Percentiles rank a stretch among this genome's conserved stretches.
phyloP scores from a whole-genome alignment of 2,888 invertebrate species.

The Drosophila meridiana region DNA sequence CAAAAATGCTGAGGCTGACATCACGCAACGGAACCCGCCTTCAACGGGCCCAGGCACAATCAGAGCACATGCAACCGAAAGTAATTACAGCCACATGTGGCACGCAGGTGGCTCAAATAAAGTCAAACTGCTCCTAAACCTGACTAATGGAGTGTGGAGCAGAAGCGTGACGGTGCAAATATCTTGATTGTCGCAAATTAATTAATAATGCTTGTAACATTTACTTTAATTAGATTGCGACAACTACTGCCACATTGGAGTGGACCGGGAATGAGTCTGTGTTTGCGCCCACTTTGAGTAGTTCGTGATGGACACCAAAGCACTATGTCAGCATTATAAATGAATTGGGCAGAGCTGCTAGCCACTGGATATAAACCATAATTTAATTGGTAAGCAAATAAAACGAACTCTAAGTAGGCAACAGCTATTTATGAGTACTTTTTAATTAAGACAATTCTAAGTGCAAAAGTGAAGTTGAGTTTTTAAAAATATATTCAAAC shows the following conservation, averaged over 20 bases:
- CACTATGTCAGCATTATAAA: slow-evolving; percentile 26
- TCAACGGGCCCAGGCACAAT: slow-evolving; percentile 38
- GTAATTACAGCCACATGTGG: slow-evolving; percentile 56
- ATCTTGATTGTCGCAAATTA: slow-evolving; percentile 55
- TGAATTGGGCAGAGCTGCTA: slow-evolving; percentile 4
- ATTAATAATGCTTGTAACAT: slow-evolving; percentile 65
- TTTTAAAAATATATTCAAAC: not conserved
- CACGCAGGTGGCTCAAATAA: slow-evolving; percentile 30
- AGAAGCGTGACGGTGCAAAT: slow-evolving; percentile 17
- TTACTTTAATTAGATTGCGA: slow-evolving; percentile 63
- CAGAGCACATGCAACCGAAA: slow-evolving; percentile 48
- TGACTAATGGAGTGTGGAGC: slow-evolving; percentile 42
- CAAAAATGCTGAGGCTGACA: slow-evolving; percentile 14
- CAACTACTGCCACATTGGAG: slow-evolving; percentile 10
- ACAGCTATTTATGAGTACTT: not conserved
- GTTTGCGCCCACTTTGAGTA: not conserved
- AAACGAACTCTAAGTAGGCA: not conserved
- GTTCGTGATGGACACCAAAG: slow-evolving; percentile 1
- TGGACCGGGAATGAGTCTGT: not conserved
- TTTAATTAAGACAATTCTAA: not conserved
- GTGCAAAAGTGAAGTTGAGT: not conserved
- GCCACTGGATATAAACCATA: not conserved
- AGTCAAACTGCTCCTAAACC: slow-evolving; percentile 30
- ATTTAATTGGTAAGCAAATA: slow-evolving; percentile 6
- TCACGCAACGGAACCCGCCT: slow-evolving; percentile 35